Evolutionary conservation across 2,113 vertebrate species (phyloP).

Genomic region (Chaetorhynchus papuensis): DNA sequence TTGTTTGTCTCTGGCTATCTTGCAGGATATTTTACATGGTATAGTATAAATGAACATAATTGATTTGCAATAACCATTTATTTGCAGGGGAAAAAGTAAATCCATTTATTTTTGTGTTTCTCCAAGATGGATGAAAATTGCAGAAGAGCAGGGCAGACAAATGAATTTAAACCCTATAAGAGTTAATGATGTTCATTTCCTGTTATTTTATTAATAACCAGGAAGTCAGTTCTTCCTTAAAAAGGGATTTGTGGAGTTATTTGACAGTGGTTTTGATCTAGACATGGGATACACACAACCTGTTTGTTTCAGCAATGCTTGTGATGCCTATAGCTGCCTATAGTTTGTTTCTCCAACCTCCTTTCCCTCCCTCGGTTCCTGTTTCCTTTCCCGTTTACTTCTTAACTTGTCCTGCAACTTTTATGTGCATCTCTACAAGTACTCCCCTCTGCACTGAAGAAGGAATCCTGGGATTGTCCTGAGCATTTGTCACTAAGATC

Average conservation of each 20-base stretch:
- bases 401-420: not conserved
- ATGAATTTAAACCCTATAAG: not conserved
- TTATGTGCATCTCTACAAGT: not conserved
- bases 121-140: not conserved
- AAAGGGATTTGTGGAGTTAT: not conserved
- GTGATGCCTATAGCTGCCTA: not conserved
- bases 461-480: not conserved
- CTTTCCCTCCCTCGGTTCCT: accelerated
- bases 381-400: not conserved
- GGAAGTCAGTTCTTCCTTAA: not conserved
- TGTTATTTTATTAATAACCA: not conserved
- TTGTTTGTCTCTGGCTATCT: not conserved
- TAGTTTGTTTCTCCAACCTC: not conserved
- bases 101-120: not conserved
- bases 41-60: not conserved
- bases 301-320: not conserved
- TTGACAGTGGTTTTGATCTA: not conserved
- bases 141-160: not conserved
- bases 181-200: not conserved
- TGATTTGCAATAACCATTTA: not conserved
- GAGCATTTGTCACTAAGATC: not conserved
- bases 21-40: not conserved
- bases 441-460: not conserved
- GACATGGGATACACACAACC: not conserved
- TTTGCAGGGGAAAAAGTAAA: not conserved